These are phyloP conservation scores for Syrista parreyssii DNA, from an alignment of 2,888 invertebrate species.

Conservation along the genomic window DNA sequence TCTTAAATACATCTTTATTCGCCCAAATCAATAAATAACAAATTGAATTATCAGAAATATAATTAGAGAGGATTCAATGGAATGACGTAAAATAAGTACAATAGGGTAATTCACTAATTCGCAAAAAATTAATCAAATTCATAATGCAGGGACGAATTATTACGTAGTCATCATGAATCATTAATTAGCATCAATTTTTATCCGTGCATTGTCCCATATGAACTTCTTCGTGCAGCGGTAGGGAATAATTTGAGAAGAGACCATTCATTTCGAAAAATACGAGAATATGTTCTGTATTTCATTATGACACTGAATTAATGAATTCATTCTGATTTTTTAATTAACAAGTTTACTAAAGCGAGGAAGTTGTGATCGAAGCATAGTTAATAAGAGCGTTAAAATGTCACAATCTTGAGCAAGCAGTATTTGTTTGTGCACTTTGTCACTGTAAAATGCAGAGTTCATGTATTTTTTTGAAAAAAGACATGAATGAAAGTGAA, in stretches of 20 bases:
- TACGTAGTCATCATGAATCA: not conserved
- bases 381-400: not conserved
- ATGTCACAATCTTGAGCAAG: not conserved
- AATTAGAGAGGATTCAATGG: slow-evolving; percentile 30
- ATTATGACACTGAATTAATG: not conserved
- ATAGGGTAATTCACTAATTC: not conserved
- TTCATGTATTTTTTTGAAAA: not conserved
- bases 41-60: slow-evolving; percentile 32
- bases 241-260: not conserved
- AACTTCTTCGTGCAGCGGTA: not conserved
- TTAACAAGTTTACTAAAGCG: not conserved
- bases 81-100: slow-evolving; percentile 34
- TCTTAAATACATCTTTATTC: slow-evolving; percentile 44
- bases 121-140: not conserved
- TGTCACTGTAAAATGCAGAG: not conserved
- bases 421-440: not conserved
- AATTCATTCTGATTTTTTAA: not conserved
- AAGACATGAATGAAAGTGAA: not conserved
- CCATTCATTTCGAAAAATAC: not conserved
- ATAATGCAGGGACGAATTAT: not conserved
- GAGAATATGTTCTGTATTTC: not conserved
- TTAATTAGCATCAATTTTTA: not conserved
- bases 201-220: not conserved
- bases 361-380: not conserved
- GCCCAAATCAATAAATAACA: slow-evolving; percentile 47